Conservation (phyloP, 2,113 vertebrate species). For the Poeciliopsis turrubarensis region DNA sequence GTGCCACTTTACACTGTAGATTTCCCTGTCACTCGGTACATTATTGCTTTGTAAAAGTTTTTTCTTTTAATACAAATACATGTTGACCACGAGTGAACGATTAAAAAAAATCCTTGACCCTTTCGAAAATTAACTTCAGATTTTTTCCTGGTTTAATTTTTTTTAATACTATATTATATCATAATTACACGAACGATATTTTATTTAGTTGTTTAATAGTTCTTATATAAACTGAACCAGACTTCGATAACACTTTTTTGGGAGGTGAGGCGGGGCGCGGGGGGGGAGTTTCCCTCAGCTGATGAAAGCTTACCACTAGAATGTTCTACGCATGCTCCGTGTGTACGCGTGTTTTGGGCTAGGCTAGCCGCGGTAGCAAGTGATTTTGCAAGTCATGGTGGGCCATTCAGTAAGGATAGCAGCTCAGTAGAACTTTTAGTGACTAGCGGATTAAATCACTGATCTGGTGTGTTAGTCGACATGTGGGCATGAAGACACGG, state of each 20-base stretch:
- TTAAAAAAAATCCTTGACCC: too few species aligned
- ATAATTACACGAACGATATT: too few species aligned
- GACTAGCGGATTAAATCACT: slow-evolving; percentile 14
- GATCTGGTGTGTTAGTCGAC: slow-evolving; percentile 10
- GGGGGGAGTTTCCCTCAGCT: slow-evolving; percentile 57
- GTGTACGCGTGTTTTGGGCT: slow-evolving; percentile 73
- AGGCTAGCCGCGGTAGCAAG: slow-evolving; percentile 77
- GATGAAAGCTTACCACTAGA: slow-evolving; percentile 77
- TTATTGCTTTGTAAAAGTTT: too few species aligned
- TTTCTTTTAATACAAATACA: too few species aligned
- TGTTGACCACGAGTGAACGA: too few species aligned
- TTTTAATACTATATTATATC: too few species aligned
- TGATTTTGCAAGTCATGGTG: slow-evolving; percentile 86
- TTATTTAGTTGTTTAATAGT: too few species aligned
- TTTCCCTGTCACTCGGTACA: too few species aligned
- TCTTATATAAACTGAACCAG: not conserved
- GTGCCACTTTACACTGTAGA: too few species aligned
- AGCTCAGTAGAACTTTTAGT: slow-evolving; percentile 40
- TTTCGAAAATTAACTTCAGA: too few species aligned
- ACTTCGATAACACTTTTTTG: not conserved
- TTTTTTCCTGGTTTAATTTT: too few species aligned
- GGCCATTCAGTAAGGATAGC: slow-evolving; percentile 75
- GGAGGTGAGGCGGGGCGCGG: slow-evolving; percentile 7
- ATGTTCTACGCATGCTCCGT: slow-evolving; percentile 84
- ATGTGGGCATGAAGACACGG: slow-evolving; percentile 46